Evolutionary conservation across 2,797 vertebrate species (phyloP), one percentile per base, ranked within the genome.

Genomic region (Brotula barbata): DNA sequence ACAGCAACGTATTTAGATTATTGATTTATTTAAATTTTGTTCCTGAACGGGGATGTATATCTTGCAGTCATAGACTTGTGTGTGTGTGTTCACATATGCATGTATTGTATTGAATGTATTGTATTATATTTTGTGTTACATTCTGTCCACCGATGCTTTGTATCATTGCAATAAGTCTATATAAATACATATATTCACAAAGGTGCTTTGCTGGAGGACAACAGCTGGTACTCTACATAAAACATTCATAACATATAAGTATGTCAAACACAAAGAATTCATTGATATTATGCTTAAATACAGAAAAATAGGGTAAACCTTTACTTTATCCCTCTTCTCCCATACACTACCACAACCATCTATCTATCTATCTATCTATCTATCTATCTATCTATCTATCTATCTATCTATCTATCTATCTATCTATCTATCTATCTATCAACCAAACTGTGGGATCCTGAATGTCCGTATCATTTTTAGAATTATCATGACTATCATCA

Each of bases 301-400:
- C 70, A 78, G 78, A 63, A 73, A 69, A 85, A n/a, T 71, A 65
- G 71, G 73, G 69, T 46, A 49, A 70, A 64, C 61, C 58, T 47
- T 40, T 36, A 58, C 47, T 56, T 19, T 28, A 42, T 23, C 40
- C 31, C 8, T 36, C 20, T 22, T 53, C 65, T 58, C 21, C 72
- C 44, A 21, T 12, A 51, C 48, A 48, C 16, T 17, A 36, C 47
- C 34, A 37, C 23, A 19, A 22, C 46, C 46, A 10, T 25, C 31
- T 10, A 16, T n/a, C 25, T 1, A 9, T 11, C 22, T 21, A 10
- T 8, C 28, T 13, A 10, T 36, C 21, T 17, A 7, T 19, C 40
- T 42, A 7, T 17, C 40, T 19, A 3, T 16, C 39, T 16, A 1
- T 41, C 39, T 41, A 14, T 16, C 39, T 42, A 4, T 31, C 28